Evolutionary conservation across 1,140 invertebrate genomes (phyloP), one percentile per base, ranked within the genome.

Genomic region (Drosophila trapezifrons): DNA sequence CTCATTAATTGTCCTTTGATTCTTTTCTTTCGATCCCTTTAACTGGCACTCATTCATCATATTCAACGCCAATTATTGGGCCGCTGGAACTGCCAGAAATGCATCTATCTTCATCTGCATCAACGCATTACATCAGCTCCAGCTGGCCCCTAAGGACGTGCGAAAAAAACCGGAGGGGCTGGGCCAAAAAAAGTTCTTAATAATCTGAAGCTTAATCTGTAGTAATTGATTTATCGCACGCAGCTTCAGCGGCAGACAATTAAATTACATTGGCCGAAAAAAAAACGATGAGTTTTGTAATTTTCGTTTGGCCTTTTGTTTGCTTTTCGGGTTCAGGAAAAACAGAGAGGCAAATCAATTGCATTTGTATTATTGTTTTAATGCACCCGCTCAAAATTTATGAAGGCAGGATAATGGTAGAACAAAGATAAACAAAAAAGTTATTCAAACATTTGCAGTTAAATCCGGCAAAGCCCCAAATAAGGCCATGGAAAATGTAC

Each of bases 21-120:
- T 66, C 70, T 46, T 59, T 55, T 52, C 17, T 35, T 67, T 63
- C 10, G 18, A 45, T 35, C 43, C 47, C 37, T 66, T 66, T 73
- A 87, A 87, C 83, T 79, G 80, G 40, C 54, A 18, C 52, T 42
- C 83, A 79, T 89, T 87, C 84, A 89, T 87, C 84, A 89, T 74
- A 70, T 62, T 80, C 83, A 72, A 42, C 49, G 46, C 77, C 76
- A 84, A 80, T 83, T 81, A 81, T 60, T 57, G 27, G n/a, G 55
- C 29, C 49, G 45, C 54, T 81, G 62, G 49, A 60, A 59, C 58
- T 62, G 69, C 67, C 67, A 58, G 17, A 54, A 9, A 38, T 75
- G 80, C 76, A 66, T 60, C 56, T 59, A 55, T 81, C 51, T 76
- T 59, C 74, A 65, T 64, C 43, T 66, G 54, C 52, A 57, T 74